Conservation (phyloP, 2,888 invertebrate genomes). For the Thymelicus sylvestris region DNA sequence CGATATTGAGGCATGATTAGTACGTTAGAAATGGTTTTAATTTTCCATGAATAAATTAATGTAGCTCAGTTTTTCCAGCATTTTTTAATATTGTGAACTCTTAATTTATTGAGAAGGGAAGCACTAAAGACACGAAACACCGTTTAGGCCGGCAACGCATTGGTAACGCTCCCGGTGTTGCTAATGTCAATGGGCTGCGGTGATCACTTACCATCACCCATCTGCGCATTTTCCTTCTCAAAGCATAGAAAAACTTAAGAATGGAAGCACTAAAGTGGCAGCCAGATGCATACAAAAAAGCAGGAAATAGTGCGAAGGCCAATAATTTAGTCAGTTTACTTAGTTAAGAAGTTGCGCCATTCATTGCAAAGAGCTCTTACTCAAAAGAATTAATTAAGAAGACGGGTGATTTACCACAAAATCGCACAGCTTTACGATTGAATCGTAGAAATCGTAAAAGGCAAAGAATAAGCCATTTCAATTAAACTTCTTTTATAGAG, state of each 20-base stretch:
- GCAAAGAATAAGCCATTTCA: slow-evolving; percentile 58
- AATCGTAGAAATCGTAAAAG: slow-evolving; percentile 44
- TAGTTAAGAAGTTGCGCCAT: slow-evolving; percentile 4
- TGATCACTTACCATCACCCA: too few relatives aligned
- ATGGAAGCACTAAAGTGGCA: too few relatives aligned
- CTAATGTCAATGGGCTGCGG: too few relatives aligned
- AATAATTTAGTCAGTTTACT: not conserved
- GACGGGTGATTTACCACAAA: slow-evolving; percentile 32
- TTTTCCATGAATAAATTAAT: not conserved
- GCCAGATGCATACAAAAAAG: not conserved
- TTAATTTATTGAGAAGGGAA: not conserved
- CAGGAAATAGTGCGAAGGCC: not conserved
- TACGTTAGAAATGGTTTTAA: not conserved
- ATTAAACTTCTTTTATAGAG: slow-evolving; percentile 67
- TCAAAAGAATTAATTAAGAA: slow-evolving; percentile 24
- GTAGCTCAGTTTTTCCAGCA: too few relatives aligned
- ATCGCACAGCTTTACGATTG: slow-evolving; percentile 43
- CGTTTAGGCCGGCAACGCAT: too few relatives aligned
- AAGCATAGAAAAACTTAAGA: too few relatives aligned
- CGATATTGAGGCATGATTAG: not conserved
- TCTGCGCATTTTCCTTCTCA: too few relatives aligned
- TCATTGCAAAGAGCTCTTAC: slow-evolving; percentile 16
- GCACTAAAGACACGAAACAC: too few relatives aligned
- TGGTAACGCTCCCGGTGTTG: too few relatives aligned
- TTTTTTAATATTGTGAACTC: too few relatives aligned